Conservation (phyloP, 2,113 vertebrate genomes). For the Penelope pileata region DNA sequence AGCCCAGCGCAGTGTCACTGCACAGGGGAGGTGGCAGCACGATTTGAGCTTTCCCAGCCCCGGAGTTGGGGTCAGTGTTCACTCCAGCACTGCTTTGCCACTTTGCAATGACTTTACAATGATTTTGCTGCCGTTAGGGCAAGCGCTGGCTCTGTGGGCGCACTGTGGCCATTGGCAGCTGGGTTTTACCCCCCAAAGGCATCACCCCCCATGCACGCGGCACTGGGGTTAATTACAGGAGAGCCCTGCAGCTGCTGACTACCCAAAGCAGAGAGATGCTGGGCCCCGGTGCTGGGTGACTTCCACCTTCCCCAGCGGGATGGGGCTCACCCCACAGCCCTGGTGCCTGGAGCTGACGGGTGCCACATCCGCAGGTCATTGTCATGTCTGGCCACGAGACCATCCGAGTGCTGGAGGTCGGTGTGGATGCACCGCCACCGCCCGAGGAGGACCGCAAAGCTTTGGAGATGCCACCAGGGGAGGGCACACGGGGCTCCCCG, state of each 20-base stretch:
- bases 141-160: too few species aligned
- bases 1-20: too few species aligned
- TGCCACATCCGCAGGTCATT: conserved; percentile 81
- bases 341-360: background rate
- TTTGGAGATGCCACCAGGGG: conserved; percentile 1
- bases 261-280: background rate
- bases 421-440: conserved; percentile 84
- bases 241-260: background rate
- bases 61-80: too few species aligned
- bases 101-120: too few species aligned
- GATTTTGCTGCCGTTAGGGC: too few species aligned
- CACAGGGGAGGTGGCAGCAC: too few species aligned
- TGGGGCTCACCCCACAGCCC: too few species aligned
- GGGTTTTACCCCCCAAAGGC: background rate
- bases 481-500: conserved; percentile 19
- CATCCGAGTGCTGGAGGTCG: conserved; percentile 92
- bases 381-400: conserved; percentile 97
- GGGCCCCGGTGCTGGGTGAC: background rate
- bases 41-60: too few species aligned
- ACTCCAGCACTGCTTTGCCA: too few species aligned
- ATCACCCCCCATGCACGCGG: fast-evolving
- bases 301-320: too few species aligned
- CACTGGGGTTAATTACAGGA: background rate
- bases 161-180: fast-evolving
- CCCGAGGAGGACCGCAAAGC: conserved; percentile 77